Evolutionary conservation across 2,113 vertebrate species (phyloP).

Genomic region (Hemiscyllium ocellatum): DNA sequence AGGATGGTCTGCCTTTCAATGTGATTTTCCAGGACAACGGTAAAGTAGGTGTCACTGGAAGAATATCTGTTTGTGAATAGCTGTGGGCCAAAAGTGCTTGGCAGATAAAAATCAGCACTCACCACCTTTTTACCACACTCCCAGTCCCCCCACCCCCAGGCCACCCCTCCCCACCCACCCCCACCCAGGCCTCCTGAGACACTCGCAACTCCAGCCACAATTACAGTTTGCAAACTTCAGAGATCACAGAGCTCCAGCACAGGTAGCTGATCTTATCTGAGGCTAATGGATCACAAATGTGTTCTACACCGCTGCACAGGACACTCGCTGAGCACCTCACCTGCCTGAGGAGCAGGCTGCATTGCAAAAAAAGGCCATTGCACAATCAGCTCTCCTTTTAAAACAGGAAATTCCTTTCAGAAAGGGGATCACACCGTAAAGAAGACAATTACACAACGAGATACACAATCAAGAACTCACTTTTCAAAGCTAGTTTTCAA

Average conservation of each 20-base stretch:
- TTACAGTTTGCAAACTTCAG: background rate
- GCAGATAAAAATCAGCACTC: background rate
- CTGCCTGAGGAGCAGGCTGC: background rate
- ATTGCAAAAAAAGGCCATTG: background rate
- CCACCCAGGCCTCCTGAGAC: background rate
- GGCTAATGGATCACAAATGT: constrained; percentile 31
- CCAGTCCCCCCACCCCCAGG: background rate
- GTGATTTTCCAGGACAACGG: background rate
- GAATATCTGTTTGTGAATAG: background rate
- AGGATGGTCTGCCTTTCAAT: background rate
- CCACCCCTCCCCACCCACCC: background rate
- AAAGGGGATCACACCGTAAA: background rate
- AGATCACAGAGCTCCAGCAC: background rate
- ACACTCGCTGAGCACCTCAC: background rate
- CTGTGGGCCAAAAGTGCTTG: background rate
- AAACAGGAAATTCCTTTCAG: background rate
- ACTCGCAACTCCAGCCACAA: background rate
- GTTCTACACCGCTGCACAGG: background rate
- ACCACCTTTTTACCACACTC: background rate
- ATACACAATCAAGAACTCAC: background rate
- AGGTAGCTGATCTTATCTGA: constrained; percentile 24
- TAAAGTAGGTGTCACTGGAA: background rate
- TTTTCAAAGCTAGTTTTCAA: background rate
- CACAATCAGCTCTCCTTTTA: background rate
- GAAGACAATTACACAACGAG: background rate